Base-by-base conservation (phyloP, 1,140 invertebrate species). In the Sitophilus oryzae region DNA sequence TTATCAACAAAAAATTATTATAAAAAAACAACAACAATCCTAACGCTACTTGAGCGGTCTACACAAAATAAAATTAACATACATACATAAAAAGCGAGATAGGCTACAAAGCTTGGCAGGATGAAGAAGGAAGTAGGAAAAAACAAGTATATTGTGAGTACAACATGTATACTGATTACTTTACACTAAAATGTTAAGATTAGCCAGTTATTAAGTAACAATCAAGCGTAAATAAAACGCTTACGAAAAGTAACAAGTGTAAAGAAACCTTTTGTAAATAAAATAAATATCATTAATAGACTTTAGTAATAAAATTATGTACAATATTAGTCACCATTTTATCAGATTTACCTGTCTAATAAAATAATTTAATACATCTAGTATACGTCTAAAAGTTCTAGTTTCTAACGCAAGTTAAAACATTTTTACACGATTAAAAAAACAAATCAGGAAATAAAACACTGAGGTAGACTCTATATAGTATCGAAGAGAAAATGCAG, bases 61-160 rank as follows among this genome's bases (percentile, higher is more conserved):
- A 19, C 34, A 49, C 45, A 56, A 15, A 42, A n/a, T n/a, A 19
- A 34, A 52, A 49, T 41, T 15, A 41, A 25, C 14, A 46, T 41
- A 56, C 37, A 48, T 8, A 48, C 16, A 18, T 52, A 52, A 48
- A 9, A 56, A 49, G 59, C 59, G 35, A 52, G 41, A 60, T 25
- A 57, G 52, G 62, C 62, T 64, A 64, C 56, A 30, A 64, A 64
- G 62, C 62, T 23, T 52, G 42, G 60, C 62, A 62, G 37, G 19
- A 48, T 35, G 36, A 47, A 51, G 54, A 49, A 40, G 22, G 41
- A 52, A 41, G 36, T 47, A 52, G 37, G 40, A 37, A 53, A 23
- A 49, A 41, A 42, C n/a, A 14, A 50, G 34, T 48, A 51, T 59
- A 56, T 52, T 54, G 47, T 56, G 49, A 51, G 51, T 52, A 58